Evolutionary conservation across 2,113 vertebrate species (phyloP), one percentile per base, ranked within the genome.

Genomic region (Albula goreensis): DNA sequence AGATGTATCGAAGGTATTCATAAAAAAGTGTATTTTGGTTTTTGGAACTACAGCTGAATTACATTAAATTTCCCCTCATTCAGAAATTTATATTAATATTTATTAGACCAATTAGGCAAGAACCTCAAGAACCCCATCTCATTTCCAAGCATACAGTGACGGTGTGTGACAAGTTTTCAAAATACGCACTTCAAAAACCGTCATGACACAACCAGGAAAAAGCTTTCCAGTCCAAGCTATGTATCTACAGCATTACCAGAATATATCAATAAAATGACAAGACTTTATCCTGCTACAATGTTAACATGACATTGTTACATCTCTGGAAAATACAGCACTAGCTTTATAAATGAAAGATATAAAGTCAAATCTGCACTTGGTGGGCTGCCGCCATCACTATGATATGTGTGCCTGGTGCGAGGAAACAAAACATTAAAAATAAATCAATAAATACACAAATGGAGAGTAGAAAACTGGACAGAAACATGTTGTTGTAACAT

Each of bases 401-500:
- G n/a, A 22, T 10, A 31, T 25, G 1, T 19, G 70, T 25, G 22
- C 70, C 70, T 31, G 5, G 70, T 31, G 70, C 10, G 60, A 81
- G 87, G 77, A 56, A 22, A 41, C 50, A 19, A 85, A 84, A 66
- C 49, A 77, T 81, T 83, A 56, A 66, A 17, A 81, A 86, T 41
- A 0, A 83, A 83, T 78, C 79, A 19, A 56, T 22, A 49, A n/a
- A 81, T 41, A 41, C 31, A 60, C 13, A 17, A 52, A 50, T 53
- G 48, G 81, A 80, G 0, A 52, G 66, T 49, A 86, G 84, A 85
- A 82, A 87, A 53, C 88, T 90, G 89, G 87, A 94, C 90, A 93
- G n/a, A 13, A 53, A 48, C 74, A 25, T 78, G 92, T 94, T 94
- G 89, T 90, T 93, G 91, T 93, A 90, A 91, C 90, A 93, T 93